phyloP scores from a whole-genome alignment of 2,888 invertebrate genomes.

The Yponomeuta malinellus region DNA sequence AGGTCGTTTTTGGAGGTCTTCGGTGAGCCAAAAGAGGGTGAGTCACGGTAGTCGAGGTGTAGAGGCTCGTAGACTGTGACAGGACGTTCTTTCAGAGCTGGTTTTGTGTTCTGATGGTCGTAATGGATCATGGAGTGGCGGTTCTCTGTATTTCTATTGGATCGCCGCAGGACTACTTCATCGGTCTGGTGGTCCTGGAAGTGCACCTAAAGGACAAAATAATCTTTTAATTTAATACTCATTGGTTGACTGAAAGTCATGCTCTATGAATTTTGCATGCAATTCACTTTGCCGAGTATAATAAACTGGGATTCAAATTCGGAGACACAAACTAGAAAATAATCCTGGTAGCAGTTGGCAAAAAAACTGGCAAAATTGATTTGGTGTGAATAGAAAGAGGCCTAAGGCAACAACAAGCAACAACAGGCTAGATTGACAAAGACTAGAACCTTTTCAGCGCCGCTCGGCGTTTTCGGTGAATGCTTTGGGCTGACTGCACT shows the following conservation, averaged over 20 bases:
- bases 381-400: no score
- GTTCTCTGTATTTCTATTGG: constrained; percentile 59
- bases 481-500: constrained; percentile 70
- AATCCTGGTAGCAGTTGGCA: no score
- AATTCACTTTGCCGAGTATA: no score
- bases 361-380: no score
- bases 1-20: constrained; percentile 61
- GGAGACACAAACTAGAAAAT: no score
- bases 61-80: constrained; percentile 65
- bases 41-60: constrained; percentile 63
- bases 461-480: constrained; percentile 34
- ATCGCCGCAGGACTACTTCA: constrained; percentile 58
- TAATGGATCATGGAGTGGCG: constrained; percentile 72
- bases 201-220: constrained; percentile 48
- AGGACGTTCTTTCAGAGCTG: constrained; percentile 60
- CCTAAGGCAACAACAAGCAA: no score
- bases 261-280: neutral
- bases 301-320: no score
- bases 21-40: constrained; percentile 58
- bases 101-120: constrained; percentile 60
- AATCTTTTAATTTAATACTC: neutral
- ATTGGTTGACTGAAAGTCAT: neutral
- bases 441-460: constrained; percentile 28
- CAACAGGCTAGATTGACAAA: no score
- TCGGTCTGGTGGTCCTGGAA: constrained; percentile 57